These are phyloP conservation scores for Anthonomus grandis DNA, from an alignment of 1,140 invertebrate genomes.

Conservation along the genomic window DNA sequence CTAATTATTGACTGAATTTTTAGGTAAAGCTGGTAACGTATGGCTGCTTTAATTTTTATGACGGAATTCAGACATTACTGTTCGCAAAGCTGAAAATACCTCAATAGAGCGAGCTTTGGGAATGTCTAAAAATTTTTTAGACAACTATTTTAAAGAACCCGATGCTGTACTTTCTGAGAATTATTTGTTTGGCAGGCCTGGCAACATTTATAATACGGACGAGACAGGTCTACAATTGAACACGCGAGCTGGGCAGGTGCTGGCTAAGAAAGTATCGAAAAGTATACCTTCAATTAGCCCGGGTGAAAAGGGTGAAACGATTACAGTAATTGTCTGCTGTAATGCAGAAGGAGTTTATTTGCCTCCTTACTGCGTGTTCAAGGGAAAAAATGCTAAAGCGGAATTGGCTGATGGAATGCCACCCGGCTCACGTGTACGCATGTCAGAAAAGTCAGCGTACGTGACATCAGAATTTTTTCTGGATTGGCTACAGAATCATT, in stretches of 20 bases:
- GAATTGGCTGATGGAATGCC: conserved; percentile 45
- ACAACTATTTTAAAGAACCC: conserved; percentile 9
- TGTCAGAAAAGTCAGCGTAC: conserved; percentile 46
- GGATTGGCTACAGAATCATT: conserved; percentile 42
- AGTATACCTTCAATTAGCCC: conserved; percentile 10
- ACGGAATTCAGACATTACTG: conserved; percentile 7
- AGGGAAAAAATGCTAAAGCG: conserved; percentile 43
- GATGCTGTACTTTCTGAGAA: conserved; percentile 10
- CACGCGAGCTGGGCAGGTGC: conserved; percentile 36
- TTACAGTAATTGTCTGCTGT: conserved; percentile 34
- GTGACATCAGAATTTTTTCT: conserved; percentile 46
- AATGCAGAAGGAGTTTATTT: conserved; percentile 25
- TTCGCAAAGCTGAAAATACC: conserved; percentile 14
- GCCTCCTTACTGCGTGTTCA: conserved; percentile 39
- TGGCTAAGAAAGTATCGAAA: conserved; percentile 43
- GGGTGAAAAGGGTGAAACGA: conserved; percentile 36
- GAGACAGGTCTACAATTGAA: conserved; percentile 39
- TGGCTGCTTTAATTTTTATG: conserved; percentile 12
- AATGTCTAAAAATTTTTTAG: conserved; percentile 13
- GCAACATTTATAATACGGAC: conserved; percentile 8
- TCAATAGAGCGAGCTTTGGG: conserved; percentile 13
- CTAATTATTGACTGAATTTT: no score
- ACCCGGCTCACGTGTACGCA: conserved; percentile 37
- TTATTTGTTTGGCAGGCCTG: conserved; percentile 15
- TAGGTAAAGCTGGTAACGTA: conserved; percentile 11